phyloP scores from a whole-genome alignment of 2,113 vertebrate genomes.

The Coracopsis vasa region DNA sequence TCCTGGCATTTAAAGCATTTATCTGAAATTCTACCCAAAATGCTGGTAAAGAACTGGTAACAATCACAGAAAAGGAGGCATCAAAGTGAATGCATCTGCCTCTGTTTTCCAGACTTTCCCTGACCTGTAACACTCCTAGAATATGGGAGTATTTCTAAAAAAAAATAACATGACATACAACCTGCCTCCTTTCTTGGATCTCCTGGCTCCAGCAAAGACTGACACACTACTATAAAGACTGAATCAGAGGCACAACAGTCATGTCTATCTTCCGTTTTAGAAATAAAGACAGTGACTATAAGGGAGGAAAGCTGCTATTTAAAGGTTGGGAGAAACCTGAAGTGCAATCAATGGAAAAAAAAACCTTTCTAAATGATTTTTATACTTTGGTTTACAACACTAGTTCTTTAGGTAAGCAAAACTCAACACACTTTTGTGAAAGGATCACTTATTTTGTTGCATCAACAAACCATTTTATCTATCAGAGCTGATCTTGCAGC shows the following conservation, averaged over 20 bases:
- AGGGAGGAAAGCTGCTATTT: neutral
- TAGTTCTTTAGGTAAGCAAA: neutral
- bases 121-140: neutral
- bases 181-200: neutral
- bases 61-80: neutral
- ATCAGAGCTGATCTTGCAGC: neutral
- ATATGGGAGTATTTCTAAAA: neutral
- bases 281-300: neutral
- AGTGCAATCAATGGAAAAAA: neutral
- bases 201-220: neutral
- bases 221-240: neutral
- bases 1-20: neutral
- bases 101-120: neutral
- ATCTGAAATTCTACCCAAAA: neutral
- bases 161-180: neutral
- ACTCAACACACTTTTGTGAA: neutral
- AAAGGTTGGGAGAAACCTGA: neutral
- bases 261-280: neutral
- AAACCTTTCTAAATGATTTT: neutral
- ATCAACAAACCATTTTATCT: neutral
- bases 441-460: neutral
- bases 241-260: neutral
- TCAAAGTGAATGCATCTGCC: neutral
- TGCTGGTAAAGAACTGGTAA: neutral
- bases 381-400: neutral